Evolutionary conservation across 2,113 vertebrate species (phyloP).

Genomic region (Gopherus flavomarginatus): DNA sequence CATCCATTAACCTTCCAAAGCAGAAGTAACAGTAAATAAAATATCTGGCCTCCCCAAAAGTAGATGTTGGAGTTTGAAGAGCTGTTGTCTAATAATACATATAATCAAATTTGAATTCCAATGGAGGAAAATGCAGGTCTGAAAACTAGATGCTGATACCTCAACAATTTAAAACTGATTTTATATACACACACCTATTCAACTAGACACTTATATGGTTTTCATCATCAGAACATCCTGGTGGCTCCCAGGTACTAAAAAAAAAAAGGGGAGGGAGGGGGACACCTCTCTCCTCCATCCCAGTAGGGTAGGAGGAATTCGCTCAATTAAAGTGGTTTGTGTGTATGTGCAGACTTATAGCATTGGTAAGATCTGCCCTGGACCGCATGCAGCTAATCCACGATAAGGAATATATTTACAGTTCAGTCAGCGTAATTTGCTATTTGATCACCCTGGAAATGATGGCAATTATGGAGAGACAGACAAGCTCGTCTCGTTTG

Average conservation of each 20-base stretch:
- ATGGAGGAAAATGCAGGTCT: background rate
- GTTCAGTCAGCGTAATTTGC: background rate
- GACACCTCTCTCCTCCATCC: too few relatives aligned
- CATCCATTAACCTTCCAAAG: background rate
- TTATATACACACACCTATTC: background rate
- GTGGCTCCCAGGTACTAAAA: background rate
- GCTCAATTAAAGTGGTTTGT: background rate
- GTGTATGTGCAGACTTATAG: background rate
- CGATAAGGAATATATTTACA: background rate
- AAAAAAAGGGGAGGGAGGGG: background rate
- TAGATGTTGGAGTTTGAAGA: fast-evolving
- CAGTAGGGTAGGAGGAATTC: background rate
- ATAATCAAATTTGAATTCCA: background rate
- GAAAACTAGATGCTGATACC: background rate
- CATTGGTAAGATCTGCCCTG: too few relatives aligned
- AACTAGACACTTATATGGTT: background rate
- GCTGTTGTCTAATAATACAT: background rate
- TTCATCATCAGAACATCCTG: background rate
- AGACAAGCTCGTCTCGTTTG: background rate
- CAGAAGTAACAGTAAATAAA: background rate
- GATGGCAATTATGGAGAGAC: background rate
- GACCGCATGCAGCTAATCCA: background rate
- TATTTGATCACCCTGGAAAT: background rate
- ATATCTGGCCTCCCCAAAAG: background rate
- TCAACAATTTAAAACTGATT: background rate